Evolutionary conservation across 2,797 vertebrate genomes (phyloP), one percentile per base, ranked within the genome.

Genomic region (Pogonophryne albipinna): DNA sequence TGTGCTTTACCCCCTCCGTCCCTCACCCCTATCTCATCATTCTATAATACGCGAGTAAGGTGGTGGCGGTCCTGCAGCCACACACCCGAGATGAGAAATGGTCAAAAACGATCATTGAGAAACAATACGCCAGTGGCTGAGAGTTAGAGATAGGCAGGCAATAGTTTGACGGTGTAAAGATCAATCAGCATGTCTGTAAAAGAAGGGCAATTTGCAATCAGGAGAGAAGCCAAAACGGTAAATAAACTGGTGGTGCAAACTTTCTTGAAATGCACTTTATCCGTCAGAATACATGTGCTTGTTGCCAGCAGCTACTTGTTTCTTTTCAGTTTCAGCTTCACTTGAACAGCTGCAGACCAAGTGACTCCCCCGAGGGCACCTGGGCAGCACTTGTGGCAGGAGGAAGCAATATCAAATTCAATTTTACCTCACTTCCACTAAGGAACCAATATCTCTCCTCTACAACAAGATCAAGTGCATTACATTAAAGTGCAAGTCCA

Each of bases 141-240:
- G 71, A 56, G 80, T n/a, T 15, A 6, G 72, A 80, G 83, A 86
- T 72, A 71, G 75, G 51, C 59, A 41, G 53, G 61, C 80, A 78
- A 76, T 58, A 71, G 71, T 76, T 71, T 76, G 80, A 80, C 60
- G 58, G 51, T 55, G 58, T 69, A 51, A 85, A 80, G 88, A 89
- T 74, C 78, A 71, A 83, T 83, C 74, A 62, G 47, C 44, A n/a
- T 11, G 49, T 70, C 68, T 47, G 68, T 10, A 46, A 74, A 64
- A 79, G 66, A 65, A 16, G 69, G 78, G 57, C 85, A 83, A 87
- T 90, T 90, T 88, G 67, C 65, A 7, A 58, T 52, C 42, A 71
- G 84, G 72, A 82, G 41, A 51, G 13, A 47, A 71, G 74, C 77
- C 77, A 87, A 44, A 31, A 56, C 46, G 20, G 51, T 67, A 76